Evolutionary conservation across 2,797 vertebrate species (phyloP).

Genomic region (Phalanger gymnotis): DNA sequence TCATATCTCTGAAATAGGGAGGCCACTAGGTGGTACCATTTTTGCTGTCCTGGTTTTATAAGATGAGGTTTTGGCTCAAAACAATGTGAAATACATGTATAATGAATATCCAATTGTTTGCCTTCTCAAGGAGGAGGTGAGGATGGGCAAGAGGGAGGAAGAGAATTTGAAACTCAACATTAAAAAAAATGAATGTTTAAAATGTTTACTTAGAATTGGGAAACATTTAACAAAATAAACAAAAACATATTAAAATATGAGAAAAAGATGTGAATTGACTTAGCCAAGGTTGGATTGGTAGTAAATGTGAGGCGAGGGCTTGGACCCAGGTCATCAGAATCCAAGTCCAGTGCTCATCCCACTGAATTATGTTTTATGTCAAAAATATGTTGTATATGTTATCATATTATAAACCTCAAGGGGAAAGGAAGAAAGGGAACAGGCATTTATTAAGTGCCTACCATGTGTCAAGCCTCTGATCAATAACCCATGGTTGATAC

Average conservation of each 20-base stretch:
- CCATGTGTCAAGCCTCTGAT: not conserved
- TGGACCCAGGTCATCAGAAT: not conserved
- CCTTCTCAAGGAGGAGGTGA: not conserved
- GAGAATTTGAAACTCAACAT: not conserved
- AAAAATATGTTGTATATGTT: not conserved
- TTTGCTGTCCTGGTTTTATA: not conserved
- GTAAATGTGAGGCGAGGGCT: not conserved
- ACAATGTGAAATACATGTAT: not conserved
- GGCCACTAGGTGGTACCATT: not conserved
- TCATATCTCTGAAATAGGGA: not conserved
- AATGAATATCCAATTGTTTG: not conserved
- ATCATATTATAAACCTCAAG: not conserved
- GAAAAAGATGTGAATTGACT: not conserved
- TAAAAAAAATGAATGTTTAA: not conserved
- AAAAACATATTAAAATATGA: not conserved
- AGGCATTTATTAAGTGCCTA: not conserved
- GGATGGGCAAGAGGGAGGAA: not conserved
- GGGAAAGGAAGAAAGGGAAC: not conserved
- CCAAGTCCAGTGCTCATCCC: not conserved
- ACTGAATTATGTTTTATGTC: not conserved
- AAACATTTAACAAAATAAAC: not conserved
- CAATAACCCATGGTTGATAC: not conserved
- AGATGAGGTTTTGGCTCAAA: not conserved
- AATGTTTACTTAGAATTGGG: not conserved
- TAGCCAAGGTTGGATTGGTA: not conserved